Conservation (phyloP, 1,140 invertebrate genomes). For the Notospermus geniculatus region DNA sequence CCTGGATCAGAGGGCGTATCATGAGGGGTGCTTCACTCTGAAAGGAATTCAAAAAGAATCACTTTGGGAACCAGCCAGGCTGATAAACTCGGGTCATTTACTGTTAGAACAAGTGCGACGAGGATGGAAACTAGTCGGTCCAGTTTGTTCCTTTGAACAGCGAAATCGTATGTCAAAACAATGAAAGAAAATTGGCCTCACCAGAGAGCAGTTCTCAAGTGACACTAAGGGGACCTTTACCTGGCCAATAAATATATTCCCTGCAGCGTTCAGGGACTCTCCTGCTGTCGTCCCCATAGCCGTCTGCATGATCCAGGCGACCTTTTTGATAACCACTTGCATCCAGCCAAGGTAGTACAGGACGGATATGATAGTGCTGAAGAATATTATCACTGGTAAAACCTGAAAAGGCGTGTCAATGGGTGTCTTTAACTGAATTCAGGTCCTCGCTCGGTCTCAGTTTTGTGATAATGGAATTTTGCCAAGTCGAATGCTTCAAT, state of each 20-base stretch:
- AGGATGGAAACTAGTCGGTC: too few species aligned
- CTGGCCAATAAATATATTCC: conserved; percentile 55
- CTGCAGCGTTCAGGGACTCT: conserved; percentile 51
- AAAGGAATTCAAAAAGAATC: conserved; percentile 20
- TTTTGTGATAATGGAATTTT: too few species aligned
- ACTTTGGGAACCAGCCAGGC: too few species aligned
- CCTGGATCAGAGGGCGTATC: conserved; percentile 41
- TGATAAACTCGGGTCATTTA: too few species aligned
- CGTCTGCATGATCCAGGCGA: conserved; percentile 42
- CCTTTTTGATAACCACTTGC: conserved; percentile 28
- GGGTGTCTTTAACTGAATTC: too few species aligned
- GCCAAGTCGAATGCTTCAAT: too few species aligned
- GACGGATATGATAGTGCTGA: conserved; percentile 45
- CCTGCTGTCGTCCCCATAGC: conserved; percentile 46
- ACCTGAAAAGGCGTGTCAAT: conserved; percentile 33
- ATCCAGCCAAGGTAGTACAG: conserved; percentile 46
- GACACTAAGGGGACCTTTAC: conserved; percentile 20
- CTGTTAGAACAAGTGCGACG: too few species aligned
- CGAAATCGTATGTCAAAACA: too few species aligned
- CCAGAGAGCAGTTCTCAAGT: too few species aligned
- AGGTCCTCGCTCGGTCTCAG: too few species aligned
- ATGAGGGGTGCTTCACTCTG: conserved; percentile 51
- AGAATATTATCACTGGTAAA: conserved; percentile 48
- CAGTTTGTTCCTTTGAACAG: too few species aligned
- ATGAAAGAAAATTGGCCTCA: too few species aligned